Conservation (phyloP, 2,797 vertebrate species). For the Rhadinocentrus ornatus region DNA sequence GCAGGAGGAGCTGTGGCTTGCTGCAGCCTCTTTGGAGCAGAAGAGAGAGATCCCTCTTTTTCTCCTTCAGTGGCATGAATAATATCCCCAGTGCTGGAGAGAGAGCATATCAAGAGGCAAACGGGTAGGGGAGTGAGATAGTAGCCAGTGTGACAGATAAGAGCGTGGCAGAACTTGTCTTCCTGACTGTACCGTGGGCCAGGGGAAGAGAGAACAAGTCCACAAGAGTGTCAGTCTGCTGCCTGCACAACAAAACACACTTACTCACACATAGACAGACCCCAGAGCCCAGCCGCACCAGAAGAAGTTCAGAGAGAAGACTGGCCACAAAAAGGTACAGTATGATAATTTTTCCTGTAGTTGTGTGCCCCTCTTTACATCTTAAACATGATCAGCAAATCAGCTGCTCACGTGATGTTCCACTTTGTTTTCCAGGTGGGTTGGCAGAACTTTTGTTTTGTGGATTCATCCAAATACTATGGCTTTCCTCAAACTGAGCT, state of each 20-base stretch:
- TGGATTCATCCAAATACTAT: constrained; percentile 51
- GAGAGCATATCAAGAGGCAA: constrained; percentile 75
- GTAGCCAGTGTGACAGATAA: constrained; percentile 80
- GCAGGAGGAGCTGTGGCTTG: constrained; percentile 86
- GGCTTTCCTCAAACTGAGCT: constrained; percentile 51
- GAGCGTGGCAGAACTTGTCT: constrained; percentile 79
- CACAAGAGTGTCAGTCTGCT: constrained; percentile 76
- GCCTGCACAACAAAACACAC: constrained; percentile 47
- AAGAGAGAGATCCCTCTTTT: constrained; percentile 75
- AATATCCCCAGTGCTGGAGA: constrained; percentile 74
- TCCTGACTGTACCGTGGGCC: constrained; percentile 72
- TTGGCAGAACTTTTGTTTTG: constrained; percentile 52
- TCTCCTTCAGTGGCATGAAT: constrained; percentile 78
- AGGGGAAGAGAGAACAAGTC: constrained; percentile 76
- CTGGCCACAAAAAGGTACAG: constrained; percentile 73
- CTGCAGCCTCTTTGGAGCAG: constrained; percentile 69
- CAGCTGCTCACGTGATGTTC: constrained; percentile 48
- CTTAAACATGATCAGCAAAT: constrained; percentile 19
- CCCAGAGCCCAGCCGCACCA: constrained; percentile 55
- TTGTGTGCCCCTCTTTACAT: constrained; percentile 14
- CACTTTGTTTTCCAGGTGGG: constrained; percentile 69
- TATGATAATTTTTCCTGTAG: constrained; percentile 45
- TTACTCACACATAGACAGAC: constrained; percentile 40
- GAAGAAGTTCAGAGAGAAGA: constrained; percentile 72
- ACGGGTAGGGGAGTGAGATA: constrained; percentile 72